Conservation (phyloP, 37 sponge, comb jelly and placozoan species). For the Haliclona indistincta region DNA sequence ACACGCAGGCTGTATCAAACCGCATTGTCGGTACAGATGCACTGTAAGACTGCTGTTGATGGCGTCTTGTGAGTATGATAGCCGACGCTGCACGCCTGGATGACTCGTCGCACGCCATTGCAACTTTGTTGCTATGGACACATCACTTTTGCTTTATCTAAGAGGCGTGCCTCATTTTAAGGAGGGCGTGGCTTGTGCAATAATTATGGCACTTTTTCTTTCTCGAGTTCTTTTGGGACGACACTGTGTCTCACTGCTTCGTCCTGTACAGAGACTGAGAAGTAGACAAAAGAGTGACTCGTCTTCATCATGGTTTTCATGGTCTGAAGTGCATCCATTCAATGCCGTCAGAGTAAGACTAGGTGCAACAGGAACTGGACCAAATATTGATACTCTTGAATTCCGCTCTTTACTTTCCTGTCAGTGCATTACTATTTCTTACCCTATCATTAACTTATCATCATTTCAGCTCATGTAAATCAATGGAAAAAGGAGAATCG, state of each 20-base stretch:
- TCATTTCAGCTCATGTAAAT: conserved; percentile 39
- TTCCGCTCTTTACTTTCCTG: neutral
- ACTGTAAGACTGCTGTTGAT: conserved; percentile 8
- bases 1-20: conserved; percentile 11
- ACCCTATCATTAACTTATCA: neutral
- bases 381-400: neutral
- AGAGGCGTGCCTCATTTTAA: neutral
- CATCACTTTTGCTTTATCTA: neutral
- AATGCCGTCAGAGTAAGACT: conserved; percentile 28
- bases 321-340: conserved; percentile 29
- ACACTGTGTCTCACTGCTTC: too few relatives aligned
- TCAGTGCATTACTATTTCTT: too few relatives aligned
- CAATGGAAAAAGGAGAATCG: conserved; percentile 47
- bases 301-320: neutral
- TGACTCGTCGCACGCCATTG: neutral
- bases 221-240: too few relatives aligned
- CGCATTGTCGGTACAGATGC: conserved; percentile 22
- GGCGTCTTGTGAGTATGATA: neutral
- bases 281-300: too few relatives aligned
- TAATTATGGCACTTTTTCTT: too few relatives aligned
- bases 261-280: too few relatives aligned
- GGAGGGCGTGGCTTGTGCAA: conserved; percentile 1
- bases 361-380: conserved; percentile 2
- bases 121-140: neutral
- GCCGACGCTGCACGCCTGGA: conserved; percentile 12